Evolutionary conservation across 2,888 invertebrate species (phyloP), one percentile per base, ranked within the genome.

Genomic region (Agrochola lota): DNA sequence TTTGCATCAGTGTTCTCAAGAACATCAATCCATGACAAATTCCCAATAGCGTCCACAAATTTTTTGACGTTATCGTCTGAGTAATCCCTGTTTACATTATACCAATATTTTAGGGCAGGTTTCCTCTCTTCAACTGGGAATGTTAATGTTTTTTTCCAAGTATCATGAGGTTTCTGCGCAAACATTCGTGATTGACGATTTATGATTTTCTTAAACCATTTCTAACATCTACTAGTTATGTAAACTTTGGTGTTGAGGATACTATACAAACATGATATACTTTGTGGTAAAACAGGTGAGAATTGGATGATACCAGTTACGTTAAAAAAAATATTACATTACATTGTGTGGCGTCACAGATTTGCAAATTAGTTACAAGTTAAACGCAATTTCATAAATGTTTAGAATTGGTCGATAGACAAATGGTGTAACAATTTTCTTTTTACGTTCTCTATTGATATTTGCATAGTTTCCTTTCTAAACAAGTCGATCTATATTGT

Each of bases 101-200:
- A n/a, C n/a, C n/a, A n/a, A n/a, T n/a, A n/a, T n/a, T n/a, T n/a
- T n/a, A n/a, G n/a, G n/a, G n/a, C n/a, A n/a, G n/a, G n/a, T n/a
- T n/a, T n/a, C n/a, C n/a, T n/a, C n/a, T n/a, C n/a, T n/a, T n/a
- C n/a, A n/a, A n/a, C n/a, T n/a, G n/a, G n/a, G n/a, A n/a, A n/a
- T n/a, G n/a, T n/a, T n/a, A n/a, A n/a, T n/a, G n/a, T n/a, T n/a
- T n/a, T n/a, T n/a, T n/a, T n/a, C n/a, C 68, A 57, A 77, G 57
- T 74, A 75, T 77, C 40, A 75, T 49, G 68, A 77, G 49, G 46
- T 78, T 71, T 71, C 12, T 69, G 59, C n/a, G 49, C 77, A 74
- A 87, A 88, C 71, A 86, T 67, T 88, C 87, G 87, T 87, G 87
- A 80, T 74, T 49, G 64, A 55, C 69, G 55, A 79, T 71, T 86